Percentiles rank a stretch among this genome's conserved stretches.
phyloP scores from a whole-genome alignment of 2,888 invertebrate genomes.

The Antitype chi region DNA sequence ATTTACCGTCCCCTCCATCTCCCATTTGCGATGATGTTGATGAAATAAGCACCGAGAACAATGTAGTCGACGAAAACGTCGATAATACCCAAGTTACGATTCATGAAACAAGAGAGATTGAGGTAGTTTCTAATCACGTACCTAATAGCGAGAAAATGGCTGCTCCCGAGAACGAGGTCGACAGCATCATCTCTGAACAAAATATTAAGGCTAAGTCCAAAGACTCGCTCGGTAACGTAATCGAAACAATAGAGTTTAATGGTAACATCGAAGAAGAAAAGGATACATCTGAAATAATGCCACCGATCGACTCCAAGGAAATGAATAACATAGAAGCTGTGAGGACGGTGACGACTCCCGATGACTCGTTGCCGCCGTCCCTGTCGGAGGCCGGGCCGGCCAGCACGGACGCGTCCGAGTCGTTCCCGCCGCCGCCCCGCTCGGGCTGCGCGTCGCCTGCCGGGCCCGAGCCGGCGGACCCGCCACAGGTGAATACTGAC shows the following conservation, averaged over 20 bases:
- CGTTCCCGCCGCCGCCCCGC: conserved; percentile 60
- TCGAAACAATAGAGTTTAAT: conserved; percentile 74
- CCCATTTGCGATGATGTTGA: conserved; percentile 69
- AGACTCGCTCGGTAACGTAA: conserved; percentile 67
- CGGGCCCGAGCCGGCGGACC: conserved; percentile 48
- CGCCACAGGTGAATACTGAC: conserved; percentile 86
- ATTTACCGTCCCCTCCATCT: conserved; percentile 76
- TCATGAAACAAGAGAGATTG: conserved; percentile 54
- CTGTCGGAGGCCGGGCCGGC: conserved; percentile 63
- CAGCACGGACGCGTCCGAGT: conserved; percentile 55
- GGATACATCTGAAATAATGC: conserved; percentile 34
- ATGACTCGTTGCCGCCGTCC: conserved; percentile 58
- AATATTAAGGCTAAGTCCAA: conserved; percentile 74
- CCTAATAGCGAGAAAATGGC: conserved; percentile 56
- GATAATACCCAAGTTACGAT: conserved; percentile 59
- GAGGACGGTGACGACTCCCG: conserved; percentile 40
- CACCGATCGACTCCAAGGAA: conserved; percentile 42
- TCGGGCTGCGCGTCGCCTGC: conserved; percentile 64
- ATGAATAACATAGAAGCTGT: conserved; percentile 42
- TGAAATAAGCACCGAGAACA: conserved; percentile 48
- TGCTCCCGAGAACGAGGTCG: conserved; percentile 61
- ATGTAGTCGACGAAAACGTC: conserved; percentile 58
- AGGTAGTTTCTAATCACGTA: conserved; percentile 64
- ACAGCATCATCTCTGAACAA: conserved; percentile 68
- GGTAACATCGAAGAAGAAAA: conserved; percentile 69